phyloP scores from a whole-genome alignment of 2,888 invertebrate genomes.

The Aquatica leii region DNA sequence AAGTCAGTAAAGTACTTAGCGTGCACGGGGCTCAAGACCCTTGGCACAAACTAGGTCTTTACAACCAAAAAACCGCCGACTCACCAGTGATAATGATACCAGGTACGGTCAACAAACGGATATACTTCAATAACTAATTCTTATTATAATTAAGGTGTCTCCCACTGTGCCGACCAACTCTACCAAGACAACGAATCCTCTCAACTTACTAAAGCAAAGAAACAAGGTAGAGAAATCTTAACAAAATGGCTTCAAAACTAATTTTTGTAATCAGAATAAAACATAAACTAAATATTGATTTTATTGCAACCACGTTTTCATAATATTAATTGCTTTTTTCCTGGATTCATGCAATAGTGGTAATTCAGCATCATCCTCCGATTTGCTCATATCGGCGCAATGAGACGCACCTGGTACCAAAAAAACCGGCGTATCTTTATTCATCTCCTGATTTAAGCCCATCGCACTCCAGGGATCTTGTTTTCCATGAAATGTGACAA shows the following conservation, averaged over 20 bases:
- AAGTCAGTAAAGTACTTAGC: slow-evolving; percentile 66
- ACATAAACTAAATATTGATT: slow-evolving; percentile 9
- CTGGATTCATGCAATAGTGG: slow-evolving; percentile 13
- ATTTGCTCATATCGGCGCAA: background rate
- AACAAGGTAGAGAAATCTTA: slow-evolving; percentile 38
- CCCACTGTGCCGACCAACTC: slow-evolving; percentile 47
- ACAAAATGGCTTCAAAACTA: slow-evolving; percentile 40
- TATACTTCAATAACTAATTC: too few relatives aligned
- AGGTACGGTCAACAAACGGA: slow-evolving; percentile 29
- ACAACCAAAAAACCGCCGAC: slow-evolving; percentile 54
- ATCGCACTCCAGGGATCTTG: slow-evolving; percentile 68
- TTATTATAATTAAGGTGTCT: slow-evolving; percentile 15
- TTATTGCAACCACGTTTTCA: slow-evolving; percentile 22
- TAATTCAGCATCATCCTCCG: background rate
- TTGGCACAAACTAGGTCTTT: slow-evolving; percentile 65
- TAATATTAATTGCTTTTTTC: slow-evolving; percentile 13
- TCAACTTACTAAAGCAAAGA: slow-evolving; percentile 42
- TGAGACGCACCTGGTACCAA: slow-evolving; percentile 38
- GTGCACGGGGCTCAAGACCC: slow-evolving; percentile 69
- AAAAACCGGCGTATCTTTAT: slow-evolving; percentile 43
- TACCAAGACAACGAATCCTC: slow-evolving; percentile 30
- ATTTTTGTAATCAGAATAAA: background rate
- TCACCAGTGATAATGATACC: slow-evolving; percentile 45
- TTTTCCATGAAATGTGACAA: slow-evolving; percentile 68
- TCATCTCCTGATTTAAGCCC: slow-evolving; percentile 58